Conservation (phyloP, 2,797 vertebrate species). For the Xyrichtys novacula region DNA sequence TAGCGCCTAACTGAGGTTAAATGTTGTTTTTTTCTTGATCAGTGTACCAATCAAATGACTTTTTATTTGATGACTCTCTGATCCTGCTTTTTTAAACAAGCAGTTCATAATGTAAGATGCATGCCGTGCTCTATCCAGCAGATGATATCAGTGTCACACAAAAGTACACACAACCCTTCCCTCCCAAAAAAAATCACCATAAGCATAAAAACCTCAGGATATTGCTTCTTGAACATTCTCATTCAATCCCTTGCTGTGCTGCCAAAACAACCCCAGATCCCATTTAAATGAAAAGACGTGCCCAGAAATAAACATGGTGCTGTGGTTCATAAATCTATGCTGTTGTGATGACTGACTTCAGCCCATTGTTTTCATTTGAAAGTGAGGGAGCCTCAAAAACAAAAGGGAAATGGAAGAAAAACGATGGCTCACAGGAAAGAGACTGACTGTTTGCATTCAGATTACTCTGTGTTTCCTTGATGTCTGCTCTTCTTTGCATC, state of each 20-base stretch:
- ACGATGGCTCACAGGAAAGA: not conserved
- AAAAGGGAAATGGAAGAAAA: not conserved
- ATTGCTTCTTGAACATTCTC: not conserved
- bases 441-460: conserved; percentile 9
- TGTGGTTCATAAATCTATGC: not conserved
- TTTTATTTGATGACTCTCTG: not conserved
- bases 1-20: not conserved
- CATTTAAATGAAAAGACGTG: not conserved
- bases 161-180: not conserved
- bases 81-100: not conserved
- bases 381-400: not conserved
- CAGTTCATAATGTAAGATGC: not conserved
- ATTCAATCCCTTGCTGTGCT: not conserved
- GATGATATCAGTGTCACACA: conserved; percentile 48
- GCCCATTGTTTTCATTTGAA: not conserved
- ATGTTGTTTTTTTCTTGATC: not conserved
- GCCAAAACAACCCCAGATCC: not conserved
- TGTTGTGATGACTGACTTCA: not conserved
- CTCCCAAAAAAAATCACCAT: not conserved
- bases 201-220: not conserved
- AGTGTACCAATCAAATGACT: not conserved
- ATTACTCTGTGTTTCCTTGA: not conserved
- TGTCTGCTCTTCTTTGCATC: conserved; percentile 10
- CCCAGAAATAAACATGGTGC: rapidly evolving
- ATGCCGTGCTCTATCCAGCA: conserved; percentile 41